Base-by-base conservation (phyloP, 1,140 invertebrate species). In the Drosophila lacertosa region DNA sequence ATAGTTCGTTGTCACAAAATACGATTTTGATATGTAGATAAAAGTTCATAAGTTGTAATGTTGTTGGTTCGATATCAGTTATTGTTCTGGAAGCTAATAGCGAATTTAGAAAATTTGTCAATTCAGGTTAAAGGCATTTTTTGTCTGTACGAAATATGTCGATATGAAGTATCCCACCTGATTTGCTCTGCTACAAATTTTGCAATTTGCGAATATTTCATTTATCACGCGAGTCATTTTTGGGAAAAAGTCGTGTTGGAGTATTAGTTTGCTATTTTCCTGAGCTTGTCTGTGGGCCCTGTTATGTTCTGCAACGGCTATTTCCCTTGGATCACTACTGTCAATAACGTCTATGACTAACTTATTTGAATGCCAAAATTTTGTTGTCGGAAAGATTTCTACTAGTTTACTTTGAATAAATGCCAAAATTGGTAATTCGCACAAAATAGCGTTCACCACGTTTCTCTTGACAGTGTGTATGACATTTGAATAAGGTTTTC, bases 101-200 rank as follows among this genome's bases (percentile, higher is more conserved):
- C 20, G 4, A 22, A 22, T 22, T 22, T 22, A 2, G 20, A 22
- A 4, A 22, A 22, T 4, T 22, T 22, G 2, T 22, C 20, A 2
- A 48, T 16, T 26, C 40, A 48, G n/a, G 60, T 64, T 15, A 64
- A 40, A 63, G 54, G 44, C 44, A 26, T 32, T 53, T 37, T 47
- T 60, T 50, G 10, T 39, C 44, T 11, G 50, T 54, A 10, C 29
- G 47, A 45, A 42, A 64, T 11, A 63, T 65, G 13, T 79, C 76
- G n/a, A 42, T 63, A 15, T 33, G 20, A 0, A 59, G 72, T 1
- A 68, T 72, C 18, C 16, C 26, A 10, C 4, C 20, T 2, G 20
- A 2, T 4, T 2, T 22, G 20, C 20, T 4, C 4, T 22, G 20
- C 4, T 22, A 22, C 20, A 22, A 22, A 22, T 4, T 22, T 22